phyloP scores from a whole-genome alignment of 2,797 vertebrate genomes.

The Ambastaia sidthimunki region DNA sequence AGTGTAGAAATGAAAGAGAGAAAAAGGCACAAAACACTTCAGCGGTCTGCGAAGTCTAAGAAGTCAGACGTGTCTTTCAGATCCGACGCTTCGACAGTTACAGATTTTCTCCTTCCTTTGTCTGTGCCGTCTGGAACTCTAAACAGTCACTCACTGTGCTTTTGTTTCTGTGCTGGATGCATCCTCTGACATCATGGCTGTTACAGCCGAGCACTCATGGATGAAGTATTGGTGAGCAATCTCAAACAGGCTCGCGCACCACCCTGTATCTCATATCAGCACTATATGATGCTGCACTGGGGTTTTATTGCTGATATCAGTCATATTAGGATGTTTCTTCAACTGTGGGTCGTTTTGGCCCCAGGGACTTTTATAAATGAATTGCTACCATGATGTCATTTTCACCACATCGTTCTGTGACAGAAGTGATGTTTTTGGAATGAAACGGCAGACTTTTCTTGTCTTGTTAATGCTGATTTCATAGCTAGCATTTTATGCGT shows the following conservation, averaged over 20 bases:
- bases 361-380: not conserved
- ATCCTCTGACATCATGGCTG: slow-evolving; percentile 50
- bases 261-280: not conserved
- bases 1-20: slow-evolving; percentile 37
- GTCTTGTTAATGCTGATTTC: not conserved
- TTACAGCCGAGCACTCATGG: slow-evolving; percentile 38
- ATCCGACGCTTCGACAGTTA: slow-evolving; percentile 26
- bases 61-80: slow-evolving; percentile 38
- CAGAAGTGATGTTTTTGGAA: not conserved
- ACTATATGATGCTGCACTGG: not conserved
- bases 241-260: slow-evolving; percentile 2
- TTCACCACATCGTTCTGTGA: not conserved
- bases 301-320: slow-evolving; percentile 1
- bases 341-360: not conserved
- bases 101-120: slow-evolving; percentile 38
- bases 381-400: not conserved
- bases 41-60: slow-evolving; percentile 36
- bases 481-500: not conserved
- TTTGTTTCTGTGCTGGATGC: slow-evolving; percentile 42
- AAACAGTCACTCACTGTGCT: slow-evolving; percentile 51
- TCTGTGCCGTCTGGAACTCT: slow-evolving; percentile 36
- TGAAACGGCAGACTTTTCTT: not conserved
- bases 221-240: not conserved
- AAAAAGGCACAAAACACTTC: slow-evolving; percentile 25
- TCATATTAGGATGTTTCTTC: not conserved